Evolutionary conservation across 2,113 vertebrate genomes (phyloP), one percentile per base, ranked within the genome.

Genomic region (Brachionichthys hirsutus): DNA sequence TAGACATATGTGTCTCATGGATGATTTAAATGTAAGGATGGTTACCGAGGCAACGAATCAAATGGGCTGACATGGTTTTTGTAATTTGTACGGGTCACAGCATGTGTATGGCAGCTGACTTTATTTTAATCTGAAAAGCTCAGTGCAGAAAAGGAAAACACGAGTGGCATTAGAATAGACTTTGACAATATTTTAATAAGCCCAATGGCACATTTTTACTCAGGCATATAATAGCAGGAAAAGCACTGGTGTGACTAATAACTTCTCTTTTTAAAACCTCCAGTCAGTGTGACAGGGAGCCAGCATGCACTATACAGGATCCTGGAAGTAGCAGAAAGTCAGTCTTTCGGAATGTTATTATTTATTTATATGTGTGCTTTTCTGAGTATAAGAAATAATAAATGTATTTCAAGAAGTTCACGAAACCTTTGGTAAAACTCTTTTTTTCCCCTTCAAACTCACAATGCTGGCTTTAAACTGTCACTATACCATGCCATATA

Each of bases 281-380:
- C 24, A 30, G 24, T 30, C 24, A 30, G 1, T 12, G 47, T 61
- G 58, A 50, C 47, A 51, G 59, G n/a, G 40, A 34, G 24, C 24
- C 1, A 30, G 1, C 5, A 30, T 30, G 24, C 24, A 3, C 24
- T 30, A 8, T 30, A 30, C 8, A 30, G 35, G 35, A 59, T 17
- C 17, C 13, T 38, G 17, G 10, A 49, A 38, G 24, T 8, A 38
- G 36, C 12, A 38, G 12, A 38, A 38, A 10, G 8, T 7, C 36
- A 6, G 36, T 9, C 36, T 12, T 12, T 38, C 36, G 3, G 3
- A 38, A 12, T 38, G 8, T 38, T 38, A 38, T 38, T 9, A 30
- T 30, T 4, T 30, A 30, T 30, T 4, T 30, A 30, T 30, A 30
- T 30, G 6, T 30, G 24, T 30, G 24, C 6, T 3, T 30, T 3